Evolutionary conservation across 2,797 vertebrate genomes (phyloP).

Genomic region (Labeo calbasu): DNA sequence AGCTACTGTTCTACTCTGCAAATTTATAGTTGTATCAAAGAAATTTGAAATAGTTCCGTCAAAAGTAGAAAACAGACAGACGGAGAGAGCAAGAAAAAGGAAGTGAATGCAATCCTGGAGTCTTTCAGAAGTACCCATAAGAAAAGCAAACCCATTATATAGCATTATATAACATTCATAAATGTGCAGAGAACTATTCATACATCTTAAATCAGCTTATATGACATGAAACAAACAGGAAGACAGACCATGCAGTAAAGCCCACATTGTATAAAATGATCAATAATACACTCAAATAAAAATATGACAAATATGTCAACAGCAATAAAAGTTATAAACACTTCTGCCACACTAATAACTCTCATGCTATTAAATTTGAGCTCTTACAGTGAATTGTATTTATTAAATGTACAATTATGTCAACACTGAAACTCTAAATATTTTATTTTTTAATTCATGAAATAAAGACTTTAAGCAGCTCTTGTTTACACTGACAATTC

Average conservation of each 20-base stretch:
- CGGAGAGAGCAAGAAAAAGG: conserved; percentile 12
- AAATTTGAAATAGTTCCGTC: conserved; percentile 37
- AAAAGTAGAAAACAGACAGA: conserved; percentile 30
- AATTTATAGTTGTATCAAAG: conserved; percentile 43
- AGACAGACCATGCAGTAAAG: neutral
- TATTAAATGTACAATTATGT: neutral
- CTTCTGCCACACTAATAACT: neutral
- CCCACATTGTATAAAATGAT: neutral
- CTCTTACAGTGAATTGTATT: neutral
- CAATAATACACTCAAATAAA: neutral
- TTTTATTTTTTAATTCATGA: neutral
- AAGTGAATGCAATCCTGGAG: neutral
- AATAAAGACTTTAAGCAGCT: neutral
- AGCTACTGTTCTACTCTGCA: conserved; percentile 9
- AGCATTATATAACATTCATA: neutral
- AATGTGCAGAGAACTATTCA: neutral
- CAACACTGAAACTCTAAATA: neutral
- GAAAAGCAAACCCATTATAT: neutral
- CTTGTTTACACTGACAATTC: neutral
- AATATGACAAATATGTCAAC: neutral
- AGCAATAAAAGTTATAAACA: neutral
- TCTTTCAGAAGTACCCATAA: conserved; percentile 3
- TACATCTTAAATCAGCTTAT: neutral
- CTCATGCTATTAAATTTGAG: neutral
- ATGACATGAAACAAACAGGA: conserved; percentile 2